Evolutionary conservation across 2,888 invertebrate species (phyloP), one percentile per base, ranked within the genome.

Genomic region (Conistra vaccinii): DNA sequence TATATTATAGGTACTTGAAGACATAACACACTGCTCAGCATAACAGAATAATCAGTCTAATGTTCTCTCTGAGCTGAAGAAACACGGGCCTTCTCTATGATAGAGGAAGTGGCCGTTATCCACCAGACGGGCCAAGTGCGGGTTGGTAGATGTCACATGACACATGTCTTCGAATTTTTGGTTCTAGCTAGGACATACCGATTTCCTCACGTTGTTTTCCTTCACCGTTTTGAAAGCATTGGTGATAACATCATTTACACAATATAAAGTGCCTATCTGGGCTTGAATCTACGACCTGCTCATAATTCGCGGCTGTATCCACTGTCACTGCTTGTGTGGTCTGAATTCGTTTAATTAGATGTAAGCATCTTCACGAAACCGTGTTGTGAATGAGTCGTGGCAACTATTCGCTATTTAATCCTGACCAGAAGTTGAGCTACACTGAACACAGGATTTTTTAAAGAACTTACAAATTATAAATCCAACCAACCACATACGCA

Each of bases 391-490:
- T 23, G 23, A 32, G 60, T 60, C 0, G 3, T 20, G 20, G 23
- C 14, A 7, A n/a, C 23, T 60, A 23, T 32, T 32, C 58, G 29
- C 2, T 60, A 35, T 39, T n/a, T 10, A 10, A 39, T 26, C 10
- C 10, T n/a, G 10, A n/a, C 4, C 3, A 20, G 23, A 32, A 23
- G 4, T 14, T 48, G 9, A 48, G 7, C 5, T 17, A 1, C 10
- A 5, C 14, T 29, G 14, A n/a, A 32, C 9, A n/a, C 2, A 23
- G 14, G 0, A 65, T 17, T 66, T 66, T 29, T 4, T 0, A 6
- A 32, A n/a, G 1, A 4, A 32, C 84, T 84, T 80, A 85, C 86
- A 68, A 73, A 63, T 83, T 74, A 29, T 67, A 74, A 17, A 63
- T 0, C 5, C 45, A 67, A 14, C 3, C n/a, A 1, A 67, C 29